Evolutionary conservation across 2,797 vertebrate genomes (phyloP), one percentile per base, ranked within the genome.

Genomic region (Adrianichthys oophorus): DNA sequence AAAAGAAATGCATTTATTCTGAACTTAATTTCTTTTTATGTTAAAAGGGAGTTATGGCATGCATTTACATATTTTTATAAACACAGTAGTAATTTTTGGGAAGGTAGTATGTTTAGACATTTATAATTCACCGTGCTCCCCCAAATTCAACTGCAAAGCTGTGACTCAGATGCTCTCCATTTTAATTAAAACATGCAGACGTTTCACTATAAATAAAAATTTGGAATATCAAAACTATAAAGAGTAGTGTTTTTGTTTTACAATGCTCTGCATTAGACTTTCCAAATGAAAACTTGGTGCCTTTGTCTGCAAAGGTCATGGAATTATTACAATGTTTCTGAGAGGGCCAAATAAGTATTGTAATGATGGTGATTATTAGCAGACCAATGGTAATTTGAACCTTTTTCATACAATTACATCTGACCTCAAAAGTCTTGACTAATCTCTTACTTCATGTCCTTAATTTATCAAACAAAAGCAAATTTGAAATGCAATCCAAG

Each of bases 301-400:
- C 26, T 67, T 68, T 59, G 73, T 83, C 75, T 58, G 48, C 43
- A 69, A 64, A 79, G 72, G 76, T 79, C 70, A 61, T 0, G 26
- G 2, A 19, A 74, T 74, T 83, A 72, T 70, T 80, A 78, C 62
- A 74, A 52, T 59, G 50, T 68, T 80, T 75, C 24, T 50, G 48
- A 66, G 56, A 71, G 57, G 53, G 60, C 65, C 72, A 51, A 70
- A 63, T 85, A 79, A 84, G 85, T 85, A 85, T 41, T 56, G 62
- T 52, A 42, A 52, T 70, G 71, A 83, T 53, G 65, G 59, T 66
- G 63, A 68, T 47, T 71, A 60, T 56, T 70, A 52, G 24, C 58
- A 24, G 73, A 72, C 67, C 73, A 59, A 83, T 82, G 59, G 23
- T 55, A 78, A 72, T 56, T 32, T 52, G 41, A 60, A 79, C 51